Evolutionary conservation across 2,888 invertebrate species (phyloP).

Genomic region (Sesia apiformis): DNA sequence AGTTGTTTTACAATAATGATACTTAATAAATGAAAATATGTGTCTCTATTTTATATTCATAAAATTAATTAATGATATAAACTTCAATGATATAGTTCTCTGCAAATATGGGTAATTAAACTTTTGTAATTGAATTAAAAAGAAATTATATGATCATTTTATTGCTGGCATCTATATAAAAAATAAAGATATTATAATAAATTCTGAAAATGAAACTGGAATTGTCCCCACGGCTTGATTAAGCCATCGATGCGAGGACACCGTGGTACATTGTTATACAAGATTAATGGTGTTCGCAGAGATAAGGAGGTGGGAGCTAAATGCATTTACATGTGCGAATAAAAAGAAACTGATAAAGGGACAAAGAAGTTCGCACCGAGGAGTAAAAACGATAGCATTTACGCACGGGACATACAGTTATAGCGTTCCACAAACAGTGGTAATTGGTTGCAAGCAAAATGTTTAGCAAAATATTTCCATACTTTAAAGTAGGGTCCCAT

Average conservation of each 20-base stretch:
- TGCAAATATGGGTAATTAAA: neutral
- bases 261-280: slow-evolving; percentile 67
- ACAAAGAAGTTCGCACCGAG: slow-evolving; percentile 52
- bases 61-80: slow-evolving; percentile 3
- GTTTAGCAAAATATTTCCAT: neutral
- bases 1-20: neutral
- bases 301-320: slow-evolving; percentile 70
- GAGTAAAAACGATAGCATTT: slow-evolving; percentile 39
- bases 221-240: slow-evolving; percentile 48
- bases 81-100: neutral
- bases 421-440: neutral
- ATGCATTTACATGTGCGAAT: slow-evolving; percentile 73
- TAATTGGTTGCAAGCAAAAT: neutral
- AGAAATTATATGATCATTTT: neutral
- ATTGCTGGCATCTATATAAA: neutral
- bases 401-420: slow-evolving; percentile 21
- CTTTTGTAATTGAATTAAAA: neutral
- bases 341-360: slow-evolving; percentile 62
- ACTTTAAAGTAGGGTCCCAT: no score
- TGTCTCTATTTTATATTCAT: slow-evolving; percentile 13
- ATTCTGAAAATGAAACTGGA: slow-evolving; percentile 31
- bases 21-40: slow-evolving; percentile 15
- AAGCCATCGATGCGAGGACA: slow-evolving; percentile 55
- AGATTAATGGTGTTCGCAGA: slow-evolving; percentile 66
- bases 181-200: slow-evolving; percentile 15